Percentiles rank a stretch among this genome's conserved stretches.
Evolutionary conservation across 2,113 vertebrate genomes (phyloP).

Genomic region (Anarhynchus alexandrinus): DNA sequence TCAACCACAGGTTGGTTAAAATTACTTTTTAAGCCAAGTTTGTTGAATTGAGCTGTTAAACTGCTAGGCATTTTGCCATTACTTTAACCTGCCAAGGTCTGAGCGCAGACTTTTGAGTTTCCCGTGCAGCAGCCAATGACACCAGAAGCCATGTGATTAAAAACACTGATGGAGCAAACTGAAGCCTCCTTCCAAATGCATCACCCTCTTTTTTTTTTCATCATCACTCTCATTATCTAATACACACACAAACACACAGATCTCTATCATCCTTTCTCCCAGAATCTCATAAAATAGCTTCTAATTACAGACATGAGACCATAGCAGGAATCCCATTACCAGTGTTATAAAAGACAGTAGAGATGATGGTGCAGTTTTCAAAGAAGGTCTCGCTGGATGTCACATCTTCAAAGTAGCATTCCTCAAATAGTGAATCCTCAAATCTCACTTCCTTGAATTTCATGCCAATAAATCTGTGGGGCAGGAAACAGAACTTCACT

Average conservation of each 20-base stretch:
- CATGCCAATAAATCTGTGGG: constrained; percentile 87
- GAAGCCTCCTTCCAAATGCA: neutral
- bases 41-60: neutral
- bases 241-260: neutral
- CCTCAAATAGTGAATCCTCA: constrained; percentile 87
- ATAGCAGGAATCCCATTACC: constrained; percentile 67
- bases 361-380: constrained; percentile 92
- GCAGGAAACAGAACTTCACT: neutral
- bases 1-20: neutral
- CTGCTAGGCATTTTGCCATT: neutral
- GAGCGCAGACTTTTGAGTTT: neutral
- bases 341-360: constrained; percentile 91
- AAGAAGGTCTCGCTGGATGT: constrained; percentile 91
- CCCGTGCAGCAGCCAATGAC: neutral
- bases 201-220: neutral
- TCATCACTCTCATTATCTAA: neutral
- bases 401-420: constrained; percentile 95
- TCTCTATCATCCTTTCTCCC: neutral
- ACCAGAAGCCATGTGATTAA: neutral
- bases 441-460: constrained; percentile 94
- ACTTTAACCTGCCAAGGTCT: neutral
- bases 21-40: neutral
- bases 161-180: neutral
- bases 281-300: neutral
- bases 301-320: neutral